Percentiles rank a stretch among this genome's conserved stretches.
These are phyloP conservation scores for Plectropomus leopardus DNA, from an alignment of 2,113 vertebrate genomes.

Conservation along the genomic window DNA sequence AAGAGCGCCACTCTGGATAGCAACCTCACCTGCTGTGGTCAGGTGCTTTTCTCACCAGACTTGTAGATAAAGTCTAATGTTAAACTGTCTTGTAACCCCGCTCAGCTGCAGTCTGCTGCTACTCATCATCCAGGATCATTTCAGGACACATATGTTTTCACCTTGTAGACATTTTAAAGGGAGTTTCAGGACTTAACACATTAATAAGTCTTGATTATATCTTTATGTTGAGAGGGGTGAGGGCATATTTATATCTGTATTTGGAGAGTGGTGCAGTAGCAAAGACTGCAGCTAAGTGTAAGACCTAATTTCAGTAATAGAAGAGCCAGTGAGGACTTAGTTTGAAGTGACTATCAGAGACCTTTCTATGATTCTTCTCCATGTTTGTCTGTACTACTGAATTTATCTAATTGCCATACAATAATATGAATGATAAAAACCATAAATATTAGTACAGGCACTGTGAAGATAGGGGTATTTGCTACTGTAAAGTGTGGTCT, in stretches of 20 bases:
- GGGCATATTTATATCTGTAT: not conserved
- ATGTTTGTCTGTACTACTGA: constrained; percentile 21
- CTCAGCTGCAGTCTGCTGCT: constrained; percentile 64
- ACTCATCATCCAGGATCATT: constrained; percentile 43
- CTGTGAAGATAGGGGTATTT: not conserved
- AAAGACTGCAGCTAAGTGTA: constrained; percentile 80
- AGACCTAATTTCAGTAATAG: constrained; percentile 16
- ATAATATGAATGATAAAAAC: not conserved
- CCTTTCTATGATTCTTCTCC: not conserved
- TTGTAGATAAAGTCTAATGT: constrained; percentile 54
- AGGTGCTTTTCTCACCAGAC: constrained; percentile 81
- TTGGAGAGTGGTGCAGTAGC: constrained; percentile 66
- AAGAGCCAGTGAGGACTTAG: constrained; percentile 32
- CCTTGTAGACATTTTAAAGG: not conserved
- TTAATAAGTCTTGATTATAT: not conserved
- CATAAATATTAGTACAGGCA: not conserved
- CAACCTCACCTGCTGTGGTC: constrained; percentile 82
- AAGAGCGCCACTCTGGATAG: constrained; percentile 85
- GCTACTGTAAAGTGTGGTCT: constrained; percentile 61
- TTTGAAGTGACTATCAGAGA: constrained; percentile 45
- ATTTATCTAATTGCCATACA: constrained; percentile 6
- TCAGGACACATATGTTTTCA: constrained; percentile 3
- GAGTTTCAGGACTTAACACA: not conserved
- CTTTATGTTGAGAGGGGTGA: not conserved
- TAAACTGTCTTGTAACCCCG: constrained; percentile 35